These are phyloP conservation scores for Noctua janthina DNA, from an alignment of 2,888 invertebrate species.

Conservation along the genomic window DNA sequence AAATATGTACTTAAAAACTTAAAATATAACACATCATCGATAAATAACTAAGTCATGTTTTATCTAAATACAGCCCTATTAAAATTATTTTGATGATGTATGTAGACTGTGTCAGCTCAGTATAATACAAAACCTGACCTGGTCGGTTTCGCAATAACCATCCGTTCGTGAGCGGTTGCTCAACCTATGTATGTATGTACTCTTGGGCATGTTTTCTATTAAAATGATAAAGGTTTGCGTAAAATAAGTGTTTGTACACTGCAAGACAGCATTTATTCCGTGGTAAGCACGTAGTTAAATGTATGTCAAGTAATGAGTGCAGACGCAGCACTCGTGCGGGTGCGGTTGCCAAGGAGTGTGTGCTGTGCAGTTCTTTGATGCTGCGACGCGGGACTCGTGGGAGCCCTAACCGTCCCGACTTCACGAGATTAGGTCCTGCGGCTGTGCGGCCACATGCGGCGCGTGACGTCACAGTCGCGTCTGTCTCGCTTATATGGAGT, in stretches of 20 bases:
- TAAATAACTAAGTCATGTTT: background rate
- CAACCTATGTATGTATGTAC: background rate
- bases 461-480: conserved; percentile 27
- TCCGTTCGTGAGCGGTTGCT: conserved; percentile 1
- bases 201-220: background rate
- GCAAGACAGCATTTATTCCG: too few species aligned
- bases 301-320: too few species aligned
- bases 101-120: background rate
- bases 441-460: background rate
- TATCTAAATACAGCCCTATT: background rate
- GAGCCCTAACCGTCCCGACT: background rate
- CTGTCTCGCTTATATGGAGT: conserved; percentile 28
- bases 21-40: too few species aligned
- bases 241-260: too few species aligned
- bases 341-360: background rate
- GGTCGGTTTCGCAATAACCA: background rate
- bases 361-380: background rate
- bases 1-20: too few species aligned
- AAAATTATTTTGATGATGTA: background rate
- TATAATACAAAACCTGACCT: background rate
- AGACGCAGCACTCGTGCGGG: background rate
- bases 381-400: background rate
- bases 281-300: too few species aligned
- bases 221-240: background rate
- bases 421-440: background rate